Percentiles rank a stretch among this genome's conserved stretches.
Conservation (phyloP, 2,797 vertebrate species). For the Epinephelus malabaricus region DNA sequence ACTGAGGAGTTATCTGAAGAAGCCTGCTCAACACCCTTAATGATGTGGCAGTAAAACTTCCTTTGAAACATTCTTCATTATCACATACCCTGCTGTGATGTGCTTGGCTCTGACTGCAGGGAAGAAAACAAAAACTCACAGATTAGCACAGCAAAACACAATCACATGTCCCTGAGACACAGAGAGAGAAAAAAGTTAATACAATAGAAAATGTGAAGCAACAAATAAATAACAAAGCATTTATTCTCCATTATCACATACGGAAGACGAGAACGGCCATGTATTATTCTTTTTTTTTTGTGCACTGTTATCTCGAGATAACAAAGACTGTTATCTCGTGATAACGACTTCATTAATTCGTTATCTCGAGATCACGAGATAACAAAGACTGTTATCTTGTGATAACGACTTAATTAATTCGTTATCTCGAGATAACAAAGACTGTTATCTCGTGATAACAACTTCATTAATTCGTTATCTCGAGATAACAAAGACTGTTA, state of each 20-base stretch:
- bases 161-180: not conserved
- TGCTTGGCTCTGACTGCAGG: constrained; percentile 1
- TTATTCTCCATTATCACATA: not conserved
- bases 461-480: no score
- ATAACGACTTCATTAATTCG: no score
- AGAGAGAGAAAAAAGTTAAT: not conserved
- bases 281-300: no score
- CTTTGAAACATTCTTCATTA: constrained; percentile 7
- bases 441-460: no score
- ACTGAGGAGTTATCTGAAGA: constrained; percentile 15
- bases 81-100: constrained; percentile 15
- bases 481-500: no score
- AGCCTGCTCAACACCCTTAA: not conserved
- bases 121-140: not conserved
- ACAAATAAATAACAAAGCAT: not conserved
- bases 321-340: no score
- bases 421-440: no score
- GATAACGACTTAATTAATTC: no score
- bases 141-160: not conserved
- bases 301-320: no score
- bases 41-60: constrained; percentile 5
- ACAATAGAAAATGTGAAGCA: not conserved
- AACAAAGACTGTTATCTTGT: no score
- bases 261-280: no score
- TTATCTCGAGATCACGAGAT: no score